Evolutionary conservation across 2,113 vertebrate genomes (phyloP).

Genomic region (Lycaon pictus): DNA sequence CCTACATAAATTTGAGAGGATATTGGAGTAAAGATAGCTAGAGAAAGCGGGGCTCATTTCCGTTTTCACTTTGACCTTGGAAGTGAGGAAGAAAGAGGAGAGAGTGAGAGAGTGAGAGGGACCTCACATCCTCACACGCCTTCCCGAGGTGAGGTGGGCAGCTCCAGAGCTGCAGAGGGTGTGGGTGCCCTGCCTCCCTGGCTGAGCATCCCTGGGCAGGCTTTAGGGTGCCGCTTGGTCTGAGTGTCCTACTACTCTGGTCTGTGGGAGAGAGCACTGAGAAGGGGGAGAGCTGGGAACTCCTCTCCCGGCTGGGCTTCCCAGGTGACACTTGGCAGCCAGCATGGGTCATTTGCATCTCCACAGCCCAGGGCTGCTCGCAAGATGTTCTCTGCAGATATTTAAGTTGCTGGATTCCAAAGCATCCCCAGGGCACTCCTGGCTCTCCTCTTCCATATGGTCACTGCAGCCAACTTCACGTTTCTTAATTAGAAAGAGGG

Average conservation of each 20-base stretch:
- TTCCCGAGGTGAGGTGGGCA: background rate
- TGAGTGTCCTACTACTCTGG: background rate
- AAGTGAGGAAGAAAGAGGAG: background rate
- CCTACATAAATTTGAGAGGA: background rate
- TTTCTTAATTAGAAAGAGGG: constrained; percentile 49
- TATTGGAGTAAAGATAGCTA: background rate
- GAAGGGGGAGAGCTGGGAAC: background rate
- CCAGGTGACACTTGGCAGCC: background rate
- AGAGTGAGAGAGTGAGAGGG: no score
- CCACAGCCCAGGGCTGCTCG: constrained; percentile 60
- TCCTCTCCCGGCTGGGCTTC: background rate
- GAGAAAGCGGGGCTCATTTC: background rate
- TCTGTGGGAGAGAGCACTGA: background rate
- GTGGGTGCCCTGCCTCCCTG: fast-evolving
- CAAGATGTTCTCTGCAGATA: constrained; percentile 59
- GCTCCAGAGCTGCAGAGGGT: background rate
- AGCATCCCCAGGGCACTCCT: background rate
- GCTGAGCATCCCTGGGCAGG: background rate
- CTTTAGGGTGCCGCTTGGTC: background rate
- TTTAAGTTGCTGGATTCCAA: constrained; percentile 59
- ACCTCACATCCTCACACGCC: background rate
- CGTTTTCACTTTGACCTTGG: background rate
- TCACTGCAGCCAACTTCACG: background rate
- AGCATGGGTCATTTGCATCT: constrained; percentile 61
- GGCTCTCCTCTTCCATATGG: background rate